Evolutionary conservation across 1,140 invertebrate genomes (phyloP).

Genomic region (Drosophila virilis): DNA sequence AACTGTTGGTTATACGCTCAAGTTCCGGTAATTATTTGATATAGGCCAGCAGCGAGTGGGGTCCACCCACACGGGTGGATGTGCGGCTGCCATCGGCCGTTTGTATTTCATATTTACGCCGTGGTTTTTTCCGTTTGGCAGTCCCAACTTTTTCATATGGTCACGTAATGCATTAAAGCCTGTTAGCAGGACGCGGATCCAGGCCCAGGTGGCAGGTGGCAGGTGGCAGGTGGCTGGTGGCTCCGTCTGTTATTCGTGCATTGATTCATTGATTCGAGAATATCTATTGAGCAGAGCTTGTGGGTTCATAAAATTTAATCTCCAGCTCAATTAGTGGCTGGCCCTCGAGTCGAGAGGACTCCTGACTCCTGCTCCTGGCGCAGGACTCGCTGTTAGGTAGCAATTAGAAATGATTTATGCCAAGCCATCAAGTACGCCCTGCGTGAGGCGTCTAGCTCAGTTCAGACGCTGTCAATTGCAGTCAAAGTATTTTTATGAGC

Average conservation of each 20-base stretch:
- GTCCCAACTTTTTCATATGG: conserved; percentile 55
- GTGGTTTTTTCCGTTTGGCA: conserved; percentile 16
- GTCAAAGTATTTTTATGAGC: conserved; percentile 59
- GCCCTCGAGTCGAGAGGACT: not conserved
- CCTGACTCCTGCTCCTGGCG: conserved; percentile 20
- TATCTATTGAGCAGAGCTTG: conserved; percentile 3
- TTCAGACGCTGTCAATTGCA: conserved; percentile 47
- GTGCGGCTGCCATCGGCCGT: conserved; percentile 9
- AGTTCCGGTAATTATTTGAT: conserved; percentile 82
- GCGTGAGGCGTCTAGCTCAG: conserved; percentile 8
- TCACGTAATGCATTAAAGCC: conserved; percentile 80
- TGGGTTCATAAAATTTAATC: conserved; percentile 64
- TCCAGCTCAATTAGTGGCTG: conserved; percentile 58
- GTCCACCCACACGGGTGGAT: not conserved
- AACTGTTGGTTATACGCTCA: conserved; percentile 76
- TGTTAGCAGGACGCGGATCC: conserved; percentile 47
- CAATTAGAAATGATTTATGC: conserved; percentile 79
- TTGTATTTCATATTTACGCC: conserved; percentile 58
- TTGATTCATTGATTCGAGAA: conserved; percentile 50
- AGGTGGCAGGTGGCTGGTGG: too few relatives aligned
- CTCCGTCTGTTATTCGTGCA: conserved; percentile 32
- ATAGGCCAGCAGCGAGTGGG: conserved; percentile 57
- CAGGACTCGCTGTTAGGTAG: conserved; percentile 13
- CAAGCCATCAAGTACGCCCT: conserved; percentile 54
- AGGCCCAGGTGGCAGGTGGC: too few relatives aligned